Conservation (phyloP, 2,888 invertebrate genomes). For the Frankliniella fusca region DNA sequence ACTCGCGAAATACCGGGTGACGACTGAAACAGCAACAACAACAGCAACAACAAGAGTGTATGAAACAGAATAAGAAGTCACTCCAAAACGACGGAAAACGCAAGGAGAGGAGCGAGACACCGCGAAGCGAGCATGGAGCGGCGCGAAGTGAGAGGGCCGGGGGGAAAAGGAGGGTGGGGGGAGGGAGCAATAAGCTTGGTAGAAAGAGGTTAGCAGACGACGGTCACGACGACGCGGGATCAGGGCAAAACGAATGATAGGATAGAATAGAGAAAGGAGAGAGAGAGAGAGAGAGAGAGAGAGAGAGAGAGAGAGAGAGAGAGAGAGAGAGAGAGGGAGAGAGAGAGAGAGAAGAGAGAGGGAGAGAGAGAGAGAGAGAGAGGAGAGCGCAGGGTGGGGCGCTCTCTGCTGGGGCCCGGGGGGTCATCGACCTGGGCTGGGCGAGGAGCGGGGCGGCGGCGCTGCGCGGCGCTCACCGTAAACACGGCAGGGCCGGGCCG, state of each 20-base stretch:
- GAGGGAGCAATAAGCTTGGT: no score
- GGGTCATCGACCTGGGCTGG: neutral
- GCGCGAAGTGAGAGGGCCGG: no score
- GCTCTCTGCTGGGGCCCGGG: neutral
- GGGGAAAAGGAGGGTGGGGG: no score
- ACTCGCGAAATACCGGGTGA: no score
- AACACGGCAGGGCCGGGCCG: neutral
- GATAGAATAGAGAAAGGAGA: constrained; percentile 19
- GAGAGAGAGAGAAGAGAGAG: constrained; percentile 23
- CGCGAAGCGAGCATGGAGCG: no score
- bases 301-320: no score
- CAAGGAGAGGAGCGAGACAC: no score
- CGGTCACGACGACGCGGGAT: neutral
- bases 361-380: neutral
- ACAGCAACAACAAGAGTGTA: no score
- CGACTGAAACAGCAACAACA: no score
- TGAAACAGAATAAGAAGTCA: no score
- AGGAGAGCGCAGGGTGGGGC: neutral
- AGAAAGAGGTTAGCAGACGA: neutral
- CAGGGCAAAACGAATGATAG: constrained; percentile 17
- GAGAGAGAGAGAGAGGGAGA: constrained; percentile 13
- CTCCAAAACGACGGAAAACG: no score
- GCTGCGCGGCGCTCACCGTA: constrained; percentile 16
- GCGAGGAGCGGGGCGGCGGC: neutral
- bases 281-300: no score